Conservation (phyloP, 2,888 invertebrate species). For the Cremastobaeus sp. region DNA sequence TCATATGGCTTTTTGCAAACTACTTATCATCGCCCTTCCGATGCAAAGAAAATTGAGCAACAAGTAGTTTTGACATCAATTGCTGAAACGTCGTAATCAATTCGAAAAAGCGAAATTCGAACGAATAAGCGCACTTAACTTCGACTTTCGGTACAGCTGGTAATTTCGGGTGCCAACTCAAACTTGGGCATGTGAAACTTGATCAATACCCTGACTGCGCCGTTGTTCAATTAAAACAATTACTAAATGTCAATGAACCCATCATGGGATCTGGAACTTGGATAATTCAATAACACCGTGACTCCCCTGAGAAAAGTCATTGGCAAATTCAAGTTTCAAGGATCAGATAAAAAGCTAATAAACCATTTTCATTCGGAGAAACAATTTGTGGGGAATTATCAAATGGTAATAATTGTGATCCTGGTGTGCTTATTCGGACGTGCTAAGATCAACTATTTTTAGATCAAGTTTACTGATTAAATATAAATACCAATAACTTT, state of each 20-base stretch:
- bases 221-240: too few relatives aligned
- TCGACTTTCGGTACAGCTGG: too few relatives aligned
- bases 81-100: too few relatives aligned
- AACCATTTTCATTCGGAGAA: neutral
- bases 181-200: too few relatives aligned
- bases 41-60: constrained; percentile 62
- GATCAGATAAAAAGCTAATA: neutral
- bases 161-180: too few relatives aligned
- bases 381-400: neutral
- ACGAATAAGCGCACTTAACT: neutral
- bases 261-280: too few relatives aligned
- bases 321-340: too few relatives aligned
- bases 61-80: constrained; percentile 62
- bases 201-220: too few relatives aligned
- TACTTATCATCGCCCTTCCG: constrained; percentile 61
- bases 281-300: neutral
- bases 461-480: constrained; percentile 27
- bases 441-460: constrained; percentile 4
- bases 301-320: neutral
- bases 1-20: constrained; percentile 48
- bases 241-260: too few relatives aligned
- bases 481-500: constrained; percentile 13
- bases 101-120: constrained; percentile 42
- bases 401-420: constrained; percentile 4
- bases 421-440: neutral